phyloP scores from a whole-genome alignment of 2,888 invertebrate genomes.

The Troides oblongomaculatus region DNA sequence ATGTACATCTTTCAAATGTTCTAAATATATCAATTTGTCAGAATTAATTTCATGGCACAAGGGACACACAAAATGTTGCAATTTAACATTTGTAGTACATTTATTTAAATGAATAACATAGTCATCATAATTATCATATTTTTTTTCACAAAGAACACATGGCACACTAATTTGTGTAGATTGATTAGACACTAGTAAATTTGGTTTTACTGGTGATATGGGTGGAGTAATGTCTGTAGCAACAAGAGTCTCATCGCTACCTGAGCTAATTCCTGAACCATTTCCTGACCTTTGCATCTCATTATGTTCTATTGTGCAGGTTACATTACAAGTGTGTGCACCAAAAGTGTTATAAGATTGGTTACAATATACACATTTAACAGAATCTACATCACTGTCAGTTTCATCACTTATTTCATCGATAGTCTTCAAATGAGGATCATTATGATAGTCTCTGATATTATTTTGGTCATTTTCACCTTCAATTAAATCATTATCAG shows the following conservation, averaged over 20 bases:
- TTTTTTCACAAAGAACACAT: constrained; percentile 70
- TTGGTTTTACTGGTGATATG: constrained; percentile 38
- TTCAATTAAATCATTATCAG: constrained; percentile 52
- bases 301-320: constrained; percentile 69
- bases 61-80: constrained; percentile 71
- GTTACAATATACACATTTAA: constrained; percentile 71
- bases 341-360: constrained; percentile 63
- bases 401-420: constrained; percentile 71
- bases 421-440: constrained; percentile 36
- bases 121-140: constrained; percentile 62
- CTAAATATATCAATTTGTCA: constrained; percentile 60
- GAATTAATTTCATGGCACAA: constrained; percentile 71
- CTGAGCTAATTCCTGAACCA: constrained; percentile 44
- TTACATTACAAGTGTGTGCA: constrained; percentile 63
- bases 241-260: constrained; percentile 71
- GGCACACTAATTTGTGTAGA: constrained; percentile 51
- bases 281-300: constrained; percentile 62
- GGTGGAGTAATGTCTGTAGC: constrained; percentile 56
- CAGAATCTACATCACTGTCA: constrained; percentile 72
- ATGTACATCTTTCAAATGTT: constrained; percentile 62
- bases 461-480: constrained; percentile 67
- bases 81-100: constrained; percentile 71
- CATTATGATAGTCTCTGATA: constrained; percentile 47
- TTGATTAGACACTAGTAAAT: constrained; percentile 38
- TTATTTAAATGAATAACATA: constrained; percentile 68